phyloP scores from a whole-genome alignment of 2,113 vertebrate species.

The Apus apus region DNA sequence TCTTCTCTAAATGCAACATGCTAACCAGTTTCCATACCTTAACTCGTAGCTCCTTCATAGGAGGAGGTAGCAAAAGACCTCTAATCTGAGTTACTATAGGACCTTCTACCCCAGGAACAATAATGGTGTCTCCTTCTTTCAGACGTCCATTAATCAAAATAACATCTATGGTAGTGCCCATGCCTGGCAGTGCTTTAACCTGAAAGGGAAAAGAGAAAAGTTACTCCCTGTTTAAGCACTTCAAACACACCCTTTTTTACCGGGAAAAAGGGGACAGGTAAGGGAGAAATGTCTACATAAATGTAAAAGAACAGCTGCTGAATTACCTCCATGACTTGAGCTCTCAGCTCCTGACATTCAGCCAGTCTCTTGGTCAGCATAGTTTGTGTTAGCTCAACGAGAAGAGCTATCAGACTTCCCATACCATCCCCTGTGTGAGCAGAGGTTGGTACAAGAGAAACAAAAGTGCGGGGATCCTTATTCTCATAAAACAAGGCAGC shows the following conservation, averaged over 20 bases:
- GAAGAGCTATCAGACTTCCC: constrained; percentile 93
- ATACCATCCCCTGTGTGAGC: constrained; percentile 98
- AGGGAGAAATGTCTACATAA: background rate
- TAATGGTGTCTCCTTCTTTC: constrained; percentile 93
- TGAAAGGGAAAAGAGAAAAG: constrained; percentile 20
- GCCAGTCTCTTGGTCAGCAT: constrained; percentile 92
- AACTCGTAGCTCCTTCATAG: constrained; percentile 94
- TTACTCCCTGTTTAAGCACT: background rate
- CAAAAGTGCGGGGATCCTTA: constrained; percentile 95
- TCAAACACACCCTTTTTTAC: background rate
- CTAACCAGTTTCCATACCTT: constrained; percentile 79
- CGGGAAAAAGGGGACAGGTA: background rate
- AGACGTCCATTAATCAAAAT: constrained; percentile 93
- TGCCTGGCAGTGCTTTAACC: constrained; percentile 97
- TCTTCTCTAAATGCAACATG: background rate
- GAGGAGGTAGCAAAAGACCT: constrained; percentile 93
- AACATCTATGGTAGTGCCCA: constrained; percentile 98
- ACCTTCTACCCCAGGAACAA: constrained; percentile 96
- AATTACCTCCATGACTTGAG: constrained; percentile 98
- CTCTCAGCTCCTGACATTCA: constrained; percentile 92
- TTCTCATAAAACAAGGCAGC: constrained; percentile 95
- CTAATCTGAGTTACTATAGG: constrained; percentile 97
- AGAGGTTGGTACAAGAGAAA: constrained; percentile 95
- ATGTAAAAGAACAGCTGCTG: background rate
- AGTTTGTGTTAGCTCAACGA: constrained; percentile 95